Evolutionary conservation across 2,797 vertebrate species (phyloP).

Genomic region (Spizella passerina): DNA sequence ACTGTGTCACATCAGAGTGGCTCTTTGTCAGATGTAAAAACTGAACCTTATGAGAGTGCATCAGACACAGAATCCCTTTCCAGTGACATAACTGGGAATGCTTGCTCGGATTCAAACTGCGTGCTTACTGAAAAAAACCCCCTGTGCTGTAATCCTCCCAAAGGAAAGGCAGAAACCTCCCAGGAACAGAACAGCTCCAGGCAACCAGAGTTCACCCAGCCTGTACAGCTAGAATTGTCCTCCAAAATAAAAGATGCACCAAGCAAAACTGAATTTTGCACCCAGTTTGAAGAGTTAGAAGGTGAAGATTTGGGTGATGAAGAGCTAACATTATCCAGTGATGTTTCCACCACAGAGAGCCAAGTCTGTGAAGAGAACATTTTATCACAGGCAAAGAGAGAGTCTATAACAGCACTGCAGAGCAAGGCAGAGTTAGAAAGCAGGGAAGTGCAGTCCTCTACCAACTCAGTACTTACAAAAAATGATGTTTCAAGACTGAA

Average conservation of each 20-base stretch:
- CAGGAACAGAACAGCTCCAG: not conserved
- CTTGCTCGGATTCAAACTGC: slow-evolving; percentile 11
- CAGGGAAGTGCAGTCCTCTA: not conserved
- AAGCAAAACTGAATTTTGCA: not conserved
- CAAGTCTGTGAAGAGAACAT: not conserved
- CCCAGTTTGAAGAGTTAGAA: not conserved
- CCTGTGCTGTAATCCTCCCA: not conserved
- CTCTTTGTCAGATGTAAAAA: slow-evolving; percentile 76
- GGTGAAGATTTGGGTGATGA: not conserved
- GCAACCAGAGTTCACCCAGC: not conserved
- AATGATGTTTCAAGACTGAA: not conserved
- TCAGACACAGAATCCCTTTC: slow-evolving; percentile 71
- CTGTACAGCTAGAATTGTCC: not conserved
- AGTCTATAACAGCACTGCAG: not conserved
- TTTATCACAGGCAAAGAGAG: not conserved
- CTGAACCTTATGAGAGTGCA: slow-evolving; percentile 73
- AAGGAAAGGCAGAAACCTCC: not conserved
- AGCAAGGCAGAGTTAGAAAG: not conserved
- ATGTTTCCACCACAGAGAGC: not conserved
- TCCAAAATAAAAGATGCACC: not conserved
- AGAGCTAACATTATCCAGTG: not conserved
- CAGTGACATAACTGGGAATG: slow-evolving; percentile 40
- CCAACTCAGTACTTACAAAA: not conserved
- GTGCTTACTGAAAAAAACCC: not conserved
- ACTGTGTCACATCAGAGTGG: slow-evolving; percentile 78